These are phyloP conservation scores for Drosophila malerkotliana DNA, from an alignment of 1,140 invertebrate species.

Conservation along the genomic window DNA sequence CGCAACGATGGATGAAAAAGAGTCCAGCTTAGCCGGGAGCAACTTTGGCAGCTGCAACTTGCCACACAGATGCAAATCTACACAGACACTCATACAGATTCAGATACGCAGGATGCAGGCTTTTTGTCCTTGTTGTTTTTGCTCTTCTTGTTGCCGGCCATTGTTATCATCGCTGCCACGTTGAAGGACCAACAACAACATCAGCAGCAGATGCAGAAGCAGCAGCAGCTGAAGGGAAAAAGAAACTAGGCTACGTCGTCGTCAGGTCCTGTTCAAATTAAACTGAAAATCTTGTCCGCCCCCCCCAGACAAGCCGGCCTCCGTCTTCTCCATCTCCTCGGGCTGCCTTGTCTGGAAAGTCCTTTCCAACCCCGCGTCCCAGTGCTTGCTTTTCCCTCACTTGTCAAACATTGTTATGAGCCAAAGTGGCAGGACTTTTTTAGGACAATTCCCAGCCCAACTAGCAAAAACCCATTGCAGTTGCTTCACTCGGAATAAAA, in stretches of 20 bases:
- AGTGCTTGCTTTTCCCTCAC: conserved; percentile 20
- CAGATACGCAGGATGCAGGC: conserved; percentile 65
- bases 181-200: conserved; percentile 34
- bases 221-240: conserved; percentile 6
- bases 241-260: conserved; percentile 70
- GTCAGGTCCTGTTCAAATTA: conserved; percentile 77
- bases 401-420: conserved; percentile 65
- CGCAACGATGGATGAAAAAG: conserved; percentile 35
- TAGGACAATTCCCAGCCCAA: conserved; percentile 43
- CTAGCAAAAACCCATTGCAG: neutral
- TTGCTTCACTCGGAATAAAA: conserved; percentile 8
- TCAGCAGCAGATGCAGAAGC: conserved; percentile 6
- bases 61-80: conserved; percentile 17
- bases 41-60: conserved; percentile 60
- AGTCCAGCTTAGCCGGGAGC: conserved; percentile 57
- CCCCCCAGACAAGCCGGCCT: conserved; percentile 33
- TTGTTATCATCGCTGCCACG: conserved; percentile 49
- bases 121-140: conserved; percentile 62
- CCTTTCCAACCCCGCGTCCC: conserved; percentile 15
- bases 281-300: conserved; percentile 75
- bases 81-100: conserved; percentile 44
- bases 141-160: conserved; percentile 23
- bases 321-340: neutral
- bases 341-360: conserved; percentile 39
- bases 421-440: conserved; percentile 76